Evolutionary conservation across 2,888 invertebrate genomes (phyloP), one percentile per base, ranked within the genome.

Genomic region (Dasysyrphus albostriatus): DNA sequence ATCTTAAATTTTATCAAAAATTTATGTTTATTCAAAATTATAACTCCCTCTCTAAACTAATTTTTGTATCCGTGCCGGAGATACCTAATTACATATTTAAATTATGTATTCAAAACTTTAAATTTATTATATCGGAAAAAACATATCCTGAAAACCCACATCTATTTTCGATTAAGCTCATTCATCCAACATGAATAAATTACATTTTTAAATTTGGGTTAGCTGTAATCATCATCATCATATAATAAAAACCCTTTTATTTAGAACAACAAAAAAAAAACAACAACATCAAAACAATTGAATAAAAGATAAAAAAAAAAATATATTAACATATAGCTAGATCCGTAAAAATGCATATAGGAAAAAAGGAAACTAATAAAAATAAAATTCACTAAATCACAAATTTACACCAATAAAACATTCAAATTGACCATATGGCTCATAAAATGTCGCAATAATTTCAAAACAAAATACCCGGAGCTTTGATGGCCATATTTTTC

Each of bases 371-470:
- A 83, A 42, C 54, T 77, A 49, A 77, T 24, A 61, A 70, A 32
- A 37, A 82, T 59, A 59, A 56, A 77, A 61, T 69, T 69, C 73
- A 73, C 73, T 85, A 82, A 85, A 85, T 85, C 82, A 85, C 77
- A 85, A 73, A 58, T 79, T 83, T 74, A 83, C 83, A 83, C 44
- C 83, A 83, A 83, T 87, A 83, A 87, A 87, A 87, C 87, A 87
- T 75, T 79, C 78, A 87, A 87, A 87, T 83, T 83, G 83, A 83
- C 87, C 87, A 87, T 87, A 87, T 87, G 87, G 73, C 87, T 87
- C 87, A 87, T 87, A 87, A 87, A 83, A 83, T 87, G 87, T 83
- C 87, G 83, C 83, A 87, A 87, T 87, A 73, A 83, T 87, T 87
- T 79, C 74, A 59, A 78, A 87, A 83, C 75, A 65, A 83, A 87